Base-by-base conservation (phyloP, 2,113 vertebrate genomes). In the Lepus europaeus region DNA sequence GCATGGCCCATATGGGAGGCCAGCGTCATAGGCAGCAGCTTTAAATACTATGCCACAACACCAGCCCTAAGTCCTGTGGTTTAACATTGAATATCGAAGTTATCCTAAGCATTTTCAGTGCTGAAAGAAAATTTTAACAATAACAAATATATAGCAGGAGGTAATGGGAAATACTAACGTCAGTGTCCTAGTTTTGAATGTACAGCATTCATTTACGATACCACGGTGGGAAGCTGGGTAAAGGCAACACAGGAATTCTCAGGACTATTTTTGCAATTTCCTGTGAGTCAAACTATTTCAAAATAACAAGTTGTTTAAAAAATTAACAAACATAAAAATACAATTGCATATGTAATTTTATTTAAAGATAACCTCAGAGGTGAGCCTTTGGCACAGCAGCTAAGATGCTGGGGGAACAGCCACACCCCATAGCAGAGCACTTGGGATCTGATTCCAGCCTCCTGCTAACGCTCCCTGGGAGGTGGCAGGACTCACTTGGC, bases 291-390 rank as follows among this genome's bases (percentile, higher is more conserved):
- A 73, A 88, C 14, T 72, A 85, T 82, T 91, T 86, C 45, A 70
- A 96, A 90, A 77, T 84, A 91, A 89, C n/a, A 59, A 64, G n/a
- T 80, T 74, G n/a, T 83, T 90, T 64, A 39, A 76, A 90, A 90
- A 74, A 66, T 72, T 84, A 87, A 61, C 5, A 94, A 87, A 83
- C 17, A 69, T 10, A 70, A 90, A 91, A 85, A 66, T 45, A 66
- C 83, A 69, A 74, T 25, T 93, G 23, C 19, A 64, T 59, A 51
- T 80, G 27, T 59, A 80, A 81, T 36, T 13, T 61, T 76, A 63
- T 39, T 73, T 79, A 68, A 96, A 56, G n/a, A 69, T 82, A 36
- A 77, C 14, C 14, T 59, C 56, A 59, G 56, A 59, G 56, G 56
- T 59, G 56, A 59, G 17, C 56, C 13, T 59, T 59, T 14, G 56